phyloP scores from a whole-genome alignment of 2,888 invertebrate species.

The Xylophagus ater region DNA sequence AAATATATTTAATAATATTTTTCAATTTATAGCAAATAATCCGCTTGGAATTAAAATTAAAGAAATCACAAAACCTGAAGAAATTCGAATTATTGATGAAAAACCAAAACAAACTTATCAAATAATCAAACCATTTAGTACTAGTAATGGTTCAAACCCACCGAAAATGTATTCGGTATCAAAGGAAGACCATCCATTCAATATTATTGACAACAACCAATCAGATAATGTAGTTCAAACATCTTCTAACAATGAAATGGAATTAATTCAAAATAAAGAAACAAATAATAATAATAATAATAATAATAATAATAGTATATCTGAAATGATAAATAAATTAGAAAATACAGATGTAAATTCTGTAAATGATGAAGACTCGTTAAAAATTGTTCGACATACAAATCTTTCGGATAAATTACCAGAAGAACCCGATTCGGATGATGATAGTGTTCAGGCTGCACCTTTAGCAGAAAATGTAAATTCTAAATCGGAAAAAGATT shows the following conservation, averaged over 20 bases:
- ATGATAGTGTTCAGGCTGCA: background rate
- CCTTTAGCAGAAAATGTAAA: background rate
- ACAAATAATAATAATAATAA: too few species aligned
- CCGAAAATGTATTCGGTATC: constrained; percentile 4
- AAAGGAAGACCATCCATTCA: background rate
- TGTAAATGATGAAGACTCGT: constrained; percentile 13
- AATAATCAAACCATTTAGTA: constrained; percentile 25
- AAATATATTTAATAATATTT: too few species aligned
- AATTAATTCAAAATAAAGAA: background rate
- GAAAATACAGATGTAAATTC: constrained; percentile 15
- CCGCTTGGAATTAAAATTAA: constrained; percentile 35
- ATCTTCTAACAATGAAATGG: background rate
- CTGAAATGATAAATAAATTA: constrained; percentile 11
- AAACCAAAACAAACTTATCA: constrained; percentile 23
- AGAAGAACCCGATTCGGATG: background rate
- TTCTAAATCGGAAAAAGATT: constrained; percentile 6
- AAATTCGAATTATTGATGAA: constrained; percentile 36
- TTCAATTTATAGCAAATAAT: constrained; percentile 19
- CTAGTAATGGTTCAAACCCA: too few species aligned
- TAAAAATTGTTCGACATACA: constrained; percentile 16
- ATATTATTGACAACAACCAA: background rate
- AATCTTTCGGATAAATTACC: background rate
- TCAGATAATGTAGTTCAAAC: background rate
- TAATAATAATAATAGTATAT: background rate
- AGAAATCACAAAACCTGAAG: constrained; percentile 37